Evolutionary conservation across 2,797 vertebrate genomes (phyloP), one percentile per base, ranked within the genome.

Genomic region (Kryptopterus vitreolus): DNA sequence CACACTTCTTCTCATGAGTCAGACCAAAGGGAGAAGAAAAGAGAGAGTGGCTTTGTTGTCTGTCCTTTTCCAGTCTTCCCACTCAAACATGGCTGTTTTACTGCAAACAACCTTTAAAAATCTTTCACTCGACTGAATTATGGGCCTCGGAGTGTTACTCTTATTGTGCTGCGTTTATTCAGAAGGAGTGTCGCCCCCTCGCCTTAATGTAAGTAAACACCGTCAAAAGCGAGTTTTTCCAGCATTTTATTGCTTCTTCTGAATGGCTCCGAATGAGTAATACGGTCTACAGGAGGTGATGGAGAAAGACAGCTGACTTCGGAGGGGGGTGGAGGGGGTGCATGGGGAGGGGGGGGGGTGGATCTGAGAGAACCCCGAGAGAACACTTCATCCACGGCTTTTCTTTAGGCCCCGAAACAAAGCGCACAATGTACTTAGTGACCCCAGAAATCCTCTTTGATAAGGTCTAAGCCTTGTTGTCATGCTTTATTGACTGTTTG

Each of bases 351-450:
- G 53, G 74, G 85, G 76, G 78, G 78, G 53, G 53, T 20, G 74
- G 38, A 43, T 43, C 38, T 43, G 38, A 43, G 10, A 43, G 18
- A 84, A 82, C 73, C n/a, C 88, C 59, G 63, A 62, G 79, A 58
- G 76, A 88, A 89, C 86, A 84, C 90, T 91, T 89, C 89, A 91
- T 92, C 90, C 91, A 89, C n/a, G 90, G 65, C 85, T 91, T 91
- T 90, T 90, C 91, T 88, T 89, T 83, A 84, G 86, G 88, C 87
- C 86, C 85, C 80, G 83, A 86, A 90, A 90, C 87, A 91, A 91
- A 88, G 84, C 84, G 85, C 80, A 92, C 89, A 92, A 91, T 89
- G 89, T 89, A 91, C 78, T 87, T 81, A 84, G 76, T 91, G 92
- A 92, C 91, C 93, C 90, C 84, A 63, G 76, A 92, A 91, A 87